Evolutionary conservation across 2,888 invertebrate genomes (phyloP), one percentile per base, ranked within the genome.

Genomic region (Nomada fabriciana): DNA sequence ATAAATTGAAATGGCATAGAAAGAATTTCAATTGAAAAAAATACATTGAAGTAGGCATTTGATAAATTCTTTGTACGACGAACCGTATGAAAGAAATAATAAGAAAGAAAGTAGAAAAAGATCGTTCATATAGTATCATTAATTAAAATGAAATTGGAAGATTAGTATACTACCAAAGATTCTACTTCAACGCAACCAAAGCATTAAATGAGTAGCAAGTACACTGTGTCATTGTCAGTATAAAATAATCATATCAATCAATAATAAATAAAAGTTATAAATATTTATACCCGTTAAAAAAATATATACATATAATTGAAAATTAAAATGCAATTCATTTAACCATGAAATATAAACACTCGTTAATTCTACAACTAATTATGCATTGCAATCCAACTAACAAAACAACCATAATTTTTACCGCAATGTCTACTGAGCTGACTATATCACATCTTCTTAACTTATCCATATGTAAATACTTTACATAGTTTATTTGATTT

Each of bases 131-230:
- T 15, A 69, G 42, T 36, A 60, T 9, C 69, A 75, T 84, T 68
- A 81, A 65, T 78, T 10, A 9, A 13, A 53, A 63, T 47, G 72
- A 73, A 70, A 78, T 64, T 70, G 72, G 57, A 82, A 86, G 71
- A 85, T 85, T 86, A 82, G 78, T 81, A 73, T 53, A 68, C 2
- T 65, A 71, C 71, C 61, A 82, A 82, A 82, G 29, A 73, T 47
- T 63, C 82, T 82, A 82, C 82, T 75, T 80, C 47, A 65, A 82
- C 67, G 65, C 55, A 84, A 80, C 69, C 73, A 65, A 88, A 89
- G 86, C 89, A 81, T 89, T 89, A 86, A 80, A 82, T 47, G 23
- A 82, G 65, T 84, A 61, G 79, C 77, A 65, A 82, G 64, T 80
- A 60, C 3, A 36, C 68, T 70, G 76, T 64, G 83, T 59, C 80